phyloP scores from a whole-genome alignment of 2,888 invertebrate genomes.

The Drosophila ustulata region DNA sequence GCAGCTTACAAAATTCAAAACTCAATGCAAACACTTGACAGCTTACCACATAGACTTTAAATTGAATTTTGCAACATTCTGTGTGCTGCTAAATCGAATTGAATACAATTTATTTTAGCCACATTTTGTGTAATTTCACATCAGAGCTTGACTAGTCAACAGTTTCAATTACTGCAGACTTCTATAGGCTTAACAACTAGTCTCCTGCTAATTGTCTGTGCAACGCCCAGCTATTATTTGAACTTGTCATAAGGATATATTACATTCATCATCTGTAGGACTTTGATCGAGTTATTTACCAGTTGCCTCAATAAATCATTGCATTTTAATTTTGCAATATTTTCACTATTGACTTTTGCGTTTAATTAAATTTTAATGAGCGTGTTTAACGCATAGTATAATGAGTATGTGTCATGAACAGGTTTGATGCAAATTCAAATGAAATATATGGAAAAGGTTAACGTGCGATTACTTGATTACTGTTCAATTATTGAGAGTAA shows the following conservation, averaged over 20 bases:
- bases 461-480: too few relatives aligned
- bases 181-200: conserved; percentile 15
- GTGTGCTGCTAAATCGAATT: conserved; percentile 4
- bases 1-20: conserved; percentile 54
- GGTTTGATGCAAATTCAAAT: neutral
- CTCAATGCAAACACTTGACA: conserved; percentile 33
- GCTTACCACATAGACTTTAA: conserved; percentile 38
- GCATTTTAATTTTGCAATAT: neutral
- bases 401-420: neutral
- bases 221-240: conserved; percentile 6
- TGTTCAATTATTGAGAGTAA: too few relatives aligned
- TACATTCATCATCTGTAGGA: neutral
- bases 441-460: neutral
- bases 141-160: neutral
- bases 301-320: conserved; percentile 1
- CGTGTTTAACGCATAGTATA: conserved; percentile 1
- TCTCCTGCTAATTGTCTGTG: conserved; percentile 3
- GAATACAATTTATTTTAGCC: conserved; percentile 15
- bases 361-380: conserved; percentile 19
- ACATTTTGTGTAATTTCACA: conserved; percentile 12
- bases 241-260: conserved; percentile 1
- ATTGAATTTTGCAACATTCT: conserved; percentile 40
- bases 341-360: conserved; percentile 2
- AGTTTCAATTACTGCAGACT: conserved; percentile 17
- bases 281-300: conserved; percentile 4